Percentiles rank a stretch among this genome's conserved stretches.
These are phyloP conservation scores for Astyanax mexicanus DNA, from an alignment of 2,797 vertebrate genomes.

Conservation along the genomic window DNA sequence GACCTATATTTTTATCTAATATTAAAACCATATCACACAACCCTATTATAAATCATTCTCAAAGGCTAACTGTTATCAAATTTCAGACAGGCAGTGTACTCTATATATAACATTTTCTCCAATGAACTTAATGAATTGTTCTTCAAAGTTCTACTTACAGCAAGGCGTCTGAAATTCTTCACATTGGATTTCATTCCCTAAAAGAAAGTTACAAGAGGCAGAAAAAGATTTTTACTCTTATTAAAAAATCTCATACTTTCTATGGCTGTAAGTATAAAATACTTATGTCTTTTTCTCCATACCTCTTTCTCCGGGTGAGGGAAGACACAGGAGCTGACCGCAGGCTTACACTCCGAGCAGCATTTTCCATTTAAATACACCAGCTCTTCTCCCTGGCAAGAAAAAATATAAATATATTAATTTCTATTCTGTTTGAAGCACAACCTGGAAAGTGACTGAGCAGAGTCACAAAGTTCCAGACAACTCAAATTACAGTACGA, in stretches of 20 bases:
- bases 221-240: neutral
- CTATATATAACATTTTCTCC: neutral
- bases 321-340: constrained; percentile 78
- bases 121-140: neutral
- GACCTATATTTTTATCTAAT: too few species aligned
- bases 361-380: constrained; percentile 86
- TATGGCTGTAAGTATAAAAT: neutral
- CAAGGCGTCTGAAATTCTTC: constrained; percentile 57
- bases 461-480: constrained; percentile 10
- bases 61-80: too few species aligned
- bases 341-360: constrained; percentile 87
- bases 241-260: neutral
- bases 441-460: constrained; percentile 19
- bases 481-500: constrained; percentile 37
- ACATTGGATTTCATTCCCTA: constrained; percentile 64
- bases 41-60: too few species aligned
- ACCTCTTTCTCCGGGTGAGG: constrained; percentile 75
- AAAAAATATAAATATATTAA: constrained; percentile 19
- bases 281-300: constrained; percentile 44
- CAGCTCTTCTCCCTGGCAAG: constrained; percentile 84
- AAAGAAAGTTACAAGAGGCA: neutral
- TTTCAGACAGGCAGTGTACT: too few species aligned
- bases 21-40: too few species aligned
- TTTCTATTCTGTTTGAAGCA: constrained; percentile 30
- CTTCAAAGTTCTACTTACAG: constrained; percentile 48